Evolutionary conservation across 1,140 invertebrate species (phyloP).

Genomic region (Spodoptera litura): DNA sequence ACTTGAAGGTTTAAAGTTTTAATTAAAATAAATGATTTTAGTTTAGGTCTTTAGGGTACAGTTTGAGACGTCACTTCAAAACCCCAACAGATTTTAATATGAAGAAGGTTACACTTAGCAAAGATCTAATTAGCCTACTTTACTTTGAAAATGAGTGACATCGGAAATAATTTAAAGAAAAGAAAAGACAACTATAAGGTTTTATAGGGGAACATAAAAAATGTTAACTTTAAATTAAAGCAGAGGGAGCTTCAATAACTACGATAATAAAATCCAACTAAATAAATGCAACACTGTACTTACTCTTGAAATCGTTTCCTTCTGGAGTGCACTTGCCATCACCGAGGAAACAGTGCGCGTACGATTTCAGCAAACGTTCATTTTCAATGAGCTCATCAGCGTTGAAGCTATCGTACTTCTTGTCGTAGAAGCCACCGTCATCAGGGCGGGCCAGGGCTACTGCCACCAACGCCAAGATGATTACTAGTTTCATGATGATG

Average conservation of each 20-base stretch:
- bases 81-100: too few species aligned
- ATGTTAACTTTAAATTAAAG: too few species aligned
- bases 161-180: too few species aligned
- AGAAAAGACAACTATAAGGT: too few species aligned
- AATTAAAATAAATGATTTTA: conserved; percentile 8
- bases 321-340: conserved; percentile 90
- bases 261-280: background rate
- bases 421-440: conserved; percentile 51
- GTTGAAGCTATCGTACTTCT: conserved; percentile 87
- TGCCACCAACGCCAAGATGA: conserved; percentile 56
- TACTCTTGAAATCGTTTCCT: conserved; percentile 90
- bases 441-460: conserved; percentile 58
- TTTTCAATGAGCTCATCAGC: conserved; percentile 88
- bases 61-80: too few species aligned
- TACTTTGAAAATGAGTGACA: too few species aligned
- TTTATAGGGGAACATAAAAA: too few species aligned
- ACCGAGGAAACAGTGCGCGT: conserved; percentile 88
- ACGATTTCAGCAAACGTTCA: conserved; percentile 87
- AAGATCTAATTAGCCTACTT: too few species aligned
- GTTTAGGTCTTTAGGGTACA: background rate
- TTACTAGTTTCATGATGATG: conserved; percentile 60
- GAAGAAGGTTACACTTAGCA: too few species aligned
- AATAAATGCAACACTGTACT: conserved; percentile 58
- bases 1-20: background rate
- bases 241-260: too few species aligned